A percentile compares a stretch with the other conserved stretches of the same genome.
phyloP scores from a whole-genome alignment of 2,797 vertebrate genomes.

The Lagocephalus sceleratus region DNA sequence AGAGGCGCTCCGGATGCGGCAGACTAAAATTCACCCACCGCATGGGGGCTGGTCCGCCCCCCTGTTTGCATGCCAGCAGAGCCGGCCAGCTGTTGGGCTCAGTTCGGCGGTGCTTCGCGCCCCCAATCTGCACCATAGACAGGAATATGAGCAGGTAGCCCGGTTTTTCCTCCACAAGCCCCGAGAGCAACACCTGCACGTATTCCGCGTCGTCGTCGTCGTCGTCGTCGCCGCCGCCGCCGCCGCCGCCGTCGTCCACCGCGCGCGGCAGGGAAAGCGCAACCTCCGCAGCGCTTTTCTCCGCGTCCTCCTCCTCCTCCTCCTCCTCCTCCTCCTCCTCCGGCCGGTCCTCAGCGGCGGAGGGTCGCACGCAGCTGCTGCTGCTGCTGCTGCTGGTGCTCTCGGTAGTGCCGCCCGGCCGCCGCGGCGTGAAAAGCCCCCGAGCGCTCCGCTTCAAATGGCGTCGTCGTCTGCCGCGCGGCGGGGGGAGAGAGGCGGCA shows the following conservation, averaged over 20 bases:
- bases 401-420: slow-evolving; percentile 63
- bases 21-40: slow-evolving; percentile 93
- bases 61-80: slow-evolving; percentile 96
- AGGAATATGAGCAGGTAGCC: slow-evolving; percentile 80
- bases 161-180: slow-evolving; percentile 66
- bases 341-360: slow-evolving; percentile 70
- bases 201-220: slow-evolving; percentile 82
- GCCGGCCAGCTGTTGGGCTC: slow-evolving; percentile 82
- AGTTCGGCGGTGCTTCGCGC: slow-evolving; percentile 80
- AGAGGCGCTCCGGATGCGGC: slow-evolving; percentile 90
- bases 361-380: slow-evolving; percentile 64
- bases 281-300: slow-evolving; percentile 48
- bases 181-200: slow-evolving; percentile 48
- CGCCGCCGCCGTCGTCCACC: slow-evolving; percentile 81
- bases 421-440: slow-evolving; percentile 74
- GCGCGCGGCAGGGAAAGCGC: slow-evolving; percentile 82
- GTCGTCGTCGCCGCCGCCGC: too few relatives aligned
- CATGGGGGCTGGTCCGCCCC: slow-evolving; percentile 89
- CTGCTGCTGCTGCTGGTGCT: slow-evolving; percentile 56
- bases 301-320: slow-evolving; percentile 65
- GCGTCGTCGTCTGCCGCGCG: slow-evolving; percentile 81
- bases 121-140: slow-evolving; percentile 96
- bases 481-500: slow-evolving; percentile 80
- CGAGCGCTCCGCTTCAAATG: slow-evolving; percentile 77
- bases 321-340: slow-evolving; percentile 60